Conservation (phyloP, 1,140 invertebrate species). For the Zaprionus gabonicus region DNA sequence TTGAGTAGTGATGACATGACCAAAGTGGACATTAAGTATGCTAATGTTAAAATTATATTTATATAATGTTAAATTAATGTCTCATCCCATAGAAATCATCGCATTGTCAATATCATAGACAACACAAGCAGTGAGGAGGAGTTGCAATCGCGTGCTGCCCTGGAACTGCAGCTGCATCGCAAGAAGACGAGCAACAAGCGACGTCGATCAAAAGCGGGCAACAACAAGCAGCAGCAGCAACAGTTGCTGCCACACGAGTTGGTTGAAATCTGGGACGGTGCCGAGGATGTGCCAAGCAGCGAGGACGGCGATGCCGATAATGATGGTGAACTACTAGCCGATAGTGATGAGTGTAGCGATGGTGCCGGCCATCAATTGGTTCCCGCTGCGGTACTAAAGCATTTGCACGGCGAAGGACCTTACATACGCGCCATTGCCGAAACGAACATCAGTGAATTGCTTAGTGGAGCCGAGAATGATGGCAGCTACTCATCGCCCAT, state of each 20-base stretch:
- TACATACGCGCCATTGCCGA: slow-evolving; percentile 81
- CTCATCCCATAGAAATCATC: slow-evolving; percentile 64
- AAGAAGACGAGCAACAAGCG: slow-evolving; percentile 80
- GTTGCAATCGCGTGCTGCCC: slow-evolving; percentile 60
- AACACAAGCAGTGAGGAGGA: slow-evolving; percentile 83
- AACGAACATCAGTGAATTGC: slow-evolving; percentile 87
- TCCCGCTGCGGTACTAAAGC: slow-evolving; percentile 72
- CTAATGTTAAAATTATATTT: not conserved
- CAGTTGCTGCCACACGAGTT: slow-evolving; percentile 74
- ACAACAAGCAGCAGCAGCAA: slow-evolving; percentile 56
- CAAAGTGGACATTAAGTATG: slow-evolving; percentile 75
- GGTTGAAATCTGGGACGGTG: slow-evolving; percentile 83
- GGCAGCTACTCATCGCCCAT: slow-evolving; percentile 93
- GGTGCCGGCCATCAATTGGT: slow-evolving; percentile 66
- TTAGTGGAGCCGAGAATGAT: slow-evolving; percentile 89
- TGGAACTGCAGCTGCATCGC: slow-evolving; percentile 57
- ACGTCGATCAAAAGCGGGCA: slow-evolving; percentile 72
- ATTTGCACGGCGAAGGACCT: slow-evolving; percentile 79
- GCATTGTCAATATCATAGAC: slow-evolving; percentile 82
- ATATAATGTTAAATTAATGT: not conserved
- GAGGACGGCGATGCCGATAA: slow-evolving; percentile 73
- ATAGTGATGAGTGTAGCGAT: slow-evolving; percentile 84
- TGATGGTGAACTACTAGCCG: slow-evolving; percentile 75
- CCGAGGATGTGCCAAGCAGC: slow-evolving; percentile 75
- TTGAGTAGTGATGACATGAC: slow-evolving; percentile 66